Evolutionary conservation across 2,113 vertebrate genomes (phyloP), one percentile per base, ranked within the genome.

Genomic region (Xiphias gladius): DNA sequence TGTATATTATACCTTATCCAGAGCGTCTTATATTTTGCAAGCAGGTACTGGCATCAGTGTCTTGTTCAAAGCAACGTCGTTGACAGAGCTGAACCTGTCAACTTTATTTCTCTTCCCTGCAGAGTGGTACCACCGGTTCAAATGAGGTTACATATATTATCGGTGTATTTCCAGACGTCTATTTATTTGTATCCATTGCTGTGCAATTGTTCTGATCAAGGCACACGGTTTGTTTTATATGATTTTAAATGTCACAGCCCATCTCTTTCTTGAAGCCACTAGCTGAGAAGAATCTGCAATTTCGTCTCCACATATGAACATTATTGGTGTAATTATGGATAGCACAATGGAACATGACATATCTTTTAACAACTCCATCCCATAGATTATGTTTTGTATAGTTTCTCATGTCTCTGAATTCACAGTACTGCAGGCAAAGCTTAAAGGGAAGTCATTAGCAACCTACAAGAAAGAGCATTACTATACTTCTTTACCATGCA

Each of bases 131-230:
- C 26, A 22, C 30, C 22, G 54, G 59, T 71, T 88, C 68, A 76
- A 78, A 77, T 30, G 2, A 86, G 70, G 24, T 50, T 17, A 30
- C 37, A 48, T 54, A 63, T 37, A 50, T 67, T 12, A 76, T 32
- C 20, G 64, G 35, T 78, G 19, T 32, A 48, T 76, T 84, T 66
- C 20, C 37, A 71, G 54, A 79, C 77, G 43, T 32, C 68, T 54
- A 82, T 88, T 84, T 81, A 68, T 84, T 88, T 83, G 39, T 48
- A 50, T 71, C 71, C 54, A 85, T 88, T 90, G 85, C 61, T 17
- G 43, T n/a, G 37, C 71, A 70, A 79, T 66, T 83, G 46, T 76
- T 85, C 24, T 39, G 22, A 64, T 78, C 41, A 17, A 41, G 67
- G 73, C 66, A 76, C 68, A 88, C 83, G 55, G 13, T 82, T 80